Evolutionary conservation across 2,888 invertebrate genomes (phyloP).

Genomic region (Melanargia galathea): DNA sequence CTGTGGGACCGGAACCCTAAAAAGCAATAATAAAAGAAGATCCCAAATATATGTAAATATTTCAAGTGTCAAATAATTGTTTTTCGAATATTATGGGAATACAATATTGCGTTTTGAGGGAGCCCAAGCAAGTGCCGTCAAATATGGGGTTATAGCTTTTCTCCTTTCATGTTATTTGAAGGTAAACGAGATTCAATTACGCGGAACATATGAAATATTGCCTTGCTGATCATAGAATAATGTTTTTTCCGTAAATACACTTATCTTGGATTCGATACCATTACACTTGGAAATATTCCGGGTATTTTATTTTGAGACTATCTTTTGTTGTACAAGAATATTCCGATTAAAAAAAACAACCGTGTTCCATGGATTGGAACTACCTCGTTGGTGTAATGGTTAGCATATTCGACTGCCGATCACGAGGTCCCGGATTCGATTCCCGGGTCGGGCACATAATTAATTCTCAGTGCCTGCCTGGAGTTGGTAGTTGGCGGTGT

Average conservation of each 20-base stretch:
- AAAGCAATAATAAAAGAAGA: no score
- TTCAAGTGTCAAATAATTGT: not conserved
- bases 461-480: no score
- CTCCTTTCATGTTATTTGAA: slow-evolving; percentile 13
- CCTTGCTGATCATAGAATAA: not conserved
- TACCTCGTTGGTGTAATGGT: no score
- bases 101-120: not conserved
- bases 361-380: no score
- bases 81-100: not conserved
- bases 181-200: slow-evolving; percentile 15
- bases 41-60: no score
- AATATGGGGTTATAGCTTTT: slow-evolving; percentile 9
- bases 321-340: not conserved
- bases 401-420: no score
- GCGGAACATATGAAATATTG: slow-evolving; percentile 8
- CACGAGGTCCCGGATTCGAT: no score
- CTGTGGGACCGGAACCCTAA: no score
- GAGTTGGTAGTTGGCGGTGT: no score
- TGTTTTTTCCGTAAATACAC: not conserved
- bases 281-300: not conserved
- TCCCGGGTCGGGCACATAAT: no score
- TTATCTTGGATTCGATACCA: not conserved
- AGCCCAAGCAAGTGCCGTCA: not conserved
- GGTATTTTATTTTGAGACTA: no score
- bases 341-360: not conserved